Conservation (phyloP, 2,888 invertebrate species). For the Morpho deidamia region DNA sequence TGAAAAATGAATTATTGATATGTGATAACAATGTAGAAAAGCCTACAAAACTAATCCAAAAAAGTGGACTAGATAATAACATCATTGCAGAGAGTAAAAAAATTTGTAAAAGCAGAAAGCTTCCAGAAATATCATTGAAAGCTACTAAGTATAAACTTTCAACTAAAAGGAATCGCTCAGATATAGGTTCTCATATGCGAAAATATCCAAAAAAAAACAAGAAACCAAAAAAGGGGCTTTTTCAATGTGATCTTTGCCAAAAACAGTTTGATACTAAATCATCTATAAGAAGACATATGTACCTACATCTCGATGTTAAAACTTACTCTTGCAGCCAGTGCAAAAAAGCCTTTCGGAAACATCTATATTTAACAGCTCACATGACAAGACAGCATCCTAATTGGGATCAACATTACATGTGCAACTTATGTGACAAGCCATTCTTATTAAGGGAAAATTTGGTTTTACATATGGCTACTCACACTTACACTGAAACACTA, state of each 20-base stretch:
- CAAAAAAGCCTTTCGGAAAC: slow-evolving; percentile 80
- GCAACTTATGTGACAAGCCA: slow-evolving; percentile 85
- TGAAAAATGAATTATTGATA: slow-evolving; percentile 58
- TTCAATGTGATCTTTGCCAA: slow-evolving; percentile 79
- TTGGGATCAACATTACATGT: slow-evolving; percentile 77
- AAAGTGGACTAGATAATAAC: slow-evolving; percentile 62
- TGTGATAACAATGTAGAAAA: slow-evolving; percentile 28
- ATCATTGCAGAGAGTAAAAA: slow-evolving; percentile 44
- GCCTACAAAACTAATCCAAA: slow-evolving; percentile 15
- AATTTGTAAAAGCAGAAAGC: slow-evolving; percentile 19
- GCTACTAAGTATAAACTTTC: not conserved
- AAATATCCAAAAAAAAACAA: not conserved
- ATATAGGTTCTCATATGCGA: slow-evolving; percentile 1
- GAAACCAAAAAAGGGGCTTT: slow-evolving; percentile 26
- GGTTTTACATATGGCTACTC: slow-evolving; percentile 84
- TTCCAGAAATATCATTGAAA: slow-evolving; percentile 29
- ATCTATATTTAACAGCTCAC: slow-evolving; percentile 82
- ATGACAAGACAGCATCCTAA: slow-evolving; percentile 74
- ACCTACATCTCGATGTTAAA: slow-evolving; percentile 81
- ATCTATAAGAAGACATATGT: slow-evolving; percentile 82
- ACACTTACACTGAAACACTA: slow-evolving; percentile 68
- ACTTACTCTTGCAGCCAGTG: slow-evolving; percentile 82
- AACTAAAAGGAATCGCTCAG: slow-evolving; percentile 1
- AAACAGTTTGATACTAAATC: slow-evolving; percentile 81
- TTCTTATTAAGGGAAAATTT: slow-evolving; percentile 88